phyloP scores from a whole-genome alignment of 2,797 vertebrate genomes.

The Rhinogobio ventralis region DNA sequence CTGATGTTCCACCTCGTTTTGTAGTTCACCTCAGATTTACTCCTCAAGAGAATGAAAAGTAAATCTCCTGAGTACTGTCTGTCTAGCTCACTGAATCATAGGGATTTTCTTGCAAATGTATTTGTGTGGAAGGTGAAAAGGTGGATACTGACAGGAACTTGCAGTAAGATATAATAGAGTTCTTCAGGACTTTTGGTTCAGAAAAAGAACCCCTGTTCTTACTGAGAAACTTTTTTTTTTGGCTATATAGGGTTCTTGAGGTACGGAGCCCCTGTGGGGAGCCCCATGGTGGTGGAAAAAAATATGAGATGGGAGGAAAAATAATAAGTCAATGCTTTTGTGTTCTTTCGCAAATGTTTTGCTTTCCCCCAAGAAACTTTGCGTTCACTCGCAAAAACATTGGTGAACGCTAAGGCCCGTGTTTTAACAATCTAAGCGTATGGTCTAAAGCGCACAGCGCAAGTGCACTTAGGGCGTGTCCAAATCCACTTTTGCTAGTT shows the following conservation, averaged over 20 bases:
- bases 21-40: conserved; percentile 8
- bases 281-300: too few relatives aligned
- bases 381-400: too few relatives aligned
- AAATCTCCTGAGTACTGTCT: conserved; percentile 12
- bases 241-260: background rate
- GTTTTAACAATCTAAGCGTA: too few relatives aligned
- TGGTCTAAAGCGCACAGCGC: too few relatives aligned
- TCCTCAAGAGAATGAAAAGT: conserved; percentile 14
- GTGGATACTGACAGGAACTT: background rate
- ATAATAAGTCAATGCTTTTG: too few relatives aligned
- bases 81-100: background rate
- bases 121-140: background rate
- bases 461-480: too few relatives aligned
- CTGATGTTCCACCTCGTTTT: background rate
- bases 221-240: background rate
- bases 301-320: too few relatives aligned
- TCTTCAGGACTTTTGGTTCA: background rate
- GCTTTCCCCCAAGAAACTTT: too few relatives aligned
- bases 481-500: too few relatives aligned
- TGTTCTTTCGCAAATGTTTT: too few relatives aligned
- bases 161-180: background rate
- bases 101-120: background rate
- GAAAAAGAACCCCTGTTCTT: background rate
- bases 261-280: too few relatives aligned
- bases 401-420: too few relatives aligned